Conservation (phyloP, 2,888 invertebrate species). For the Anarsia innoxiella region DNA sequence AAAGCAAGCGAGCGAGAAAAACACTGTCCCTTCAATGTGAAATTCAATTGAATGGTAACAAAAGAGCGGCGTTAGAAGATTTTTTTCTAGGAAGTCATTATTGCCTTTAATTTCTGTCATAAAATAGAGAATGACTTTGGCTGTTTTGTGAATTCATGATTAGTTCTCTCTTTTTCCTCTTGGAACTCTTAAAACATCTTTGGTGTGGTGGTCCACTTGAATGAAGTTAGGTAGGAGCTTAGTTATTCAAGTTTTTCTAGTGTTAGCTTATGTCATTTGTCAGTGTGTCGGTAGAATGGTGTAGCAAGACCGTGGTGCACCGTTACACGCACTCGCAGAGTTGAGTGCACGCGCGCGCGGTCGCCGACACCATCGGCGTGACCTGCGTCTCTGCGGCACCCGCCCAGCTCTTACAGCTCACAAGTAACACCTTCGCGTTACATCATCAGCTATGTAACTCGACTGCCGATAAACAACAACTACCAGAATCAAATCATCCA, state of each 20-base stretch:
- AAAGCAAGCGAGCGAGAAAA: too few relatives aligned
- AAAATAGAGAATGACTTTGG: too few relatives aligned
- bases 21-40: conserved; percentile 14
- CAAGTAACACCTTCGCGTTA: conserved; percentile 3
- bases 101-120: conserved; percentile 30
- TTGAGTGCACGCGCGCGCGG: conserved; percentile 67
- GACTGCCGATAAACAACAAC: too few relatives aligned
- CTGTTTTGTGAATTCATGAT: too few relatives aligned
- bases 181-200: too few relatives aligned
- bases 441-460: too few relatives aligned
- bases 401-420: conserved; percentile 8
- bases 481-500: conserved; percentile 6
- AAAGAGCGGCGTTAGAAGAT: conserved; percentile 13
- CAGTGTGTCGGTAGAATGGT: conserved; percentile 34
- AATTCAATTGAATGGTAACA: conserved; percentile 14
- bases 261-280: conserved; percentile 18
- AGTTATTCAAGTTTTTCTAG: too few relatives aligned
- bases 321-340: conserved; percentile 63
- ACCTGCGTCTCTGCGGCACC: conserved; percentile 31
- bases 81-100: conserved; percentile 27
- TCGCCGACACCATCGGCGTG: conserved; percentile 60
- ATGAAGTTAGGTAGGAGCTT: too few relatives aligned
- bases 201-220: too few relatives aligned
- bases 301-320: conserved; percentile 46
- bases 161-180: too few relatives aligned